A percentile compares a stretch with the other conserved stretches of the same genome.
Conservation (phyloP, 2,888 invertebrate species). For the Nomada lathburiana region DNA sequence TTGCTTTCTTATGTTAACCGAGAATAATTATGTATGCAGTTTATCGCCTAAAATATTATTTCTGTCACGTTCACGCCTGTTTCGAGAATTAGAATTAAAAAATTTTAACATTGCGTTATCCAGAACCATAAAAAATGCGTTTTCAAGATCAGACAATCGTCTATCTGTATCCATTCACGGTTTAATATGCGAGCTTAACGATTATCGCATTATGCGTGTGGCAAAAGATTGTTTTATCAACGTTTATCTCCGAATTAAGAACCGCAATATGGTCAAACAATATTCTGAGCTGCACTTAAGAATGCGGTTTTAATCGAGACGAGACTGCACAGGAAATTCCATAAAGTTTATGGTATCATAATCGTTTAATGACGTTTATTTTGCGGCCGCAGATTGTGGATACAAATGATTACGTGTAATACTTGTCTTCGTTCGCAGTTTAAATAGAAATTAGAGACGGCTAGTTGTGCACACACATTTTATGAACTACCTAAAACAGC, state of each 20-base stretch:
- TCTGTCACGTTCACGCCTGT: too few relatives aligned
- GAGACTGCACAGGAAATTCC: not conserved
- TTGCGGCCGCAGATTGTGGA: not conserved
- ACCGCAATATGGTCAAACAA: not conserved
- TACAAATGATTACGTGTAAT: not conserved
- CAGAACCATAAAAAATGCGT: not conserved
- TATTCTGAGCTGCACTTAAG: not conserved
- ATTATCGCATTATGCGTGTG: constrained; percentile 9
- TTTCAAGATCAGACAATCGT: not conserved
- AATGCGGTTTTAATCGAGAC: constrained; percentile 11
- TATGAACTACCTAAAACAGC: not conserved
- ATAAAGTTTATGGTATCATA: not conserved
- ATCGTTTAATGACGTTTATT: constrained; percentile 18
- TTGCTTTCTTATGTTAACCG: too few relatives aligned
- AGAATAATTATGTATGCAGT: too few relatives aligned
- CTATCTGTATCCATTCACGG: not conserved
- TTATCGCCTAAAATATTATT: too few relatives aligned
- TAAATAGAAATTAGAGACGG: not conserved
- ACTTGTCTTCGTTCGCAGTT: not conserved
- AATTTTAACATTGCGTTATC: not conserved
- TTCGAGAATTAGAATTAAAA: too few relatives aligned
- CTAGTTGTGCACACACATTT: not conserved
- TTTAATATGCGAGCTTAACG: constrained; percentile 25
- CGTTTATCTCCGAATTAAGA: constrained; percentile 18
- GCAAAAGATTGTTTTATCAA: constrained; percentile 5